Conservation (phyloP, 2,888 invertebrate species). For the Plemyria rubiginata region DNA sequence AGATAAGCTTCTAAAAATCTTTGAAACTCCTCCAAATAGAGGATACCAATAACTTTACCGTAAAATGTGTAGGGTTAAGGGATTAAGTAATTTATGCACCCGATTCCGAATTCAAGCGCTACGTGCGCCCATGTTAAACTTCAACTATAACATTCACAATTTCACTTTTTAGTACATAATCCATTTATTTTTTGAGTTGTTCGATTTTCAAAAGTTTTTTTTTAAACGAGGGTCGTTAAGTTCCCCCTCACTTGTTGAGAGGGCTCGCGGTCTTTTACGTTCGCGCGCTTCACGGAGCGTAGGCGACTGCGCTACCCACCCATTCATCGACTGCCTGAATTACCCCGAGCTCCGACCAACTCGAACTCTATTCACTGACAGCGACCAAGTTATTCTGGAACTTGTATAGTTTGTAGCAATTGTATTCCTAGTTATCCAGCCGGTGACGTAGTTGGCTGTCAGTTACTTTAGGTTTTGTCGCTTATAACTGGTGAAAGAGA, state of each 20-base stretch:
- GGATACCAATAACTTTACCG: conserved; percentile 38
- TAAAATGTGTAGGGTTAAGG: conserved; percentile 34
- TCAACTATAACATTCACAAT: conserved; percentile 15
- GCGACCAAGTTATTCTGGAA: not conserved
- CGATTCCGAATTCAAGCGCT: conserved; percentile 24
- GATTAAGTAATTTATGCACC: conserved; percentile 39
- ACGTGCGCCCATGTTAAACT: conserved; percentile 22
- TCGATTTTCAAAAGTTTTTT: conserved; percentile 15
- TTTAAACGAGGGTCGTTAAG: conserved; percentile 34
- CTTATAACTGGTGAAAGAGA: too few relatives aligned
- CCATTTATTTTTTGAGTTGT: not conserved
- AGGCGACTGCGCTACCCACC: conserved; percentile 80
- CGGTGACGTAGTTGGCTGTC: too few relatives aligned
- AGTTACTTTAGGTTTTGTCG: too few relatives aligned
- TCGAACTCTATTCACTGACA: conserved; percentile 56
- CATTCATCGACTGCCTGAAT: conserved; percentile 68
- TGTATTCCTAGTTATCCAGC: not conserved
- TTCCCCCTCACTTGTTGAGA: conserved; percentile 73
- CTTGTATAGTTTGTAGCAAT: not conserved
- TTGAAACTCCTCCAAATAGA: conserved; percentile 22
- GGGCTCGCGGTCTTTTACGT: conserved; percentile 57
- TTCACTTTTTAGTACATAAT: conserved; percentile 24
- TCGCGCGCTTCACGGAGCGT: conserved; percentile 80
- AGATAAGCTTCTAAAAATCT: conserved; percentile 5
- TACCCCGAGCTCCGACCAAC: conserved; percentile 57